Base-by-base conservation (phyloP, 2,797 vertebrate species). In the Tympanoctomys barrerae region DNA sequence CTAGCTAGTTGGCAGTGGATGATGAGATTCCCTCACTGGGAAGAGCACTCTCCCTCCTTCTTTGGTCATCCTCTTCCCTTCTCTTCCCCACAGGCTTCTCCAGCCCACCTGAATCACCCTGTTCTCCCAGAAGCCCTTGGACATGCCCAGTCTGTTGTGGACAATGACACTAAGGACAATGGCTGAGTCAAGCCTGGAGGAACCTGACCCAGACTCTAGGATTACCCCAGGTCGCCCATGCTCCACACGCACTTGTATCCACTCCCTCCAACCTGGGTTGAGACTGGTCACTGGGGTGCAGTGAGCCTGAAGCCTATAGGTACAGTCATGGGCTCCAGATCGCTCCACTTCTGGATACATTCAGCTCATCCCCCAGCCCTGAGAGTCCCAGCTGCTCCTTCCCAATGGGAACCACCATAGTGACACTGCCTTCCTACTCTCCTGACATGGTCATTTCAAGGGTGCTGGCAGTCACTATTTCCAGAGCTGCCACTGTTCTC, bases 41-140 rank as follows among this genome's bases (percentile, higher is more conserved):
- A 90, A 52, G 46, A 18, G 54, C 52, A 31, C 36, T 81, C 54
- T 68, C 36, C 49, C 57, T 46, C 42, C 39, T 16, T 31, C 3
- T 36, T n/a, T 36, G 42, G 64, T 90, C 57, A 95, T 49, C 0
- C 0, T 87, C 71, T 94, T 89, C 54, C 16, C 70, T 91, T 95
- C 59, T 96, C 31, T 89, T 75, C 75, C 18, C 77, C 81, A 78
- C 95, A 97, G 96, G 73, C 84, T 86, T 96, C 89, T 92, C 68
- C 93, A 91, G 91, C 64, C 79, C 75, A 91, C 59, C 54, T 26
- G 31, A 31, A n/a, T 73, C 77, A 73, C 54, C 73, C 92, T 90
- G 1, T 87, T 24, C 64, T 95, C 95, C 87, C 81, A 66, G 78
- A 93, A 94, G 70, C 73, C 87, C 92, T 93, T 4, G 22, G 79